Evolutionary conservation across 2,797 vertebrate species (phyloP).

Genomic region (Fistularia commersonii): DNA sequence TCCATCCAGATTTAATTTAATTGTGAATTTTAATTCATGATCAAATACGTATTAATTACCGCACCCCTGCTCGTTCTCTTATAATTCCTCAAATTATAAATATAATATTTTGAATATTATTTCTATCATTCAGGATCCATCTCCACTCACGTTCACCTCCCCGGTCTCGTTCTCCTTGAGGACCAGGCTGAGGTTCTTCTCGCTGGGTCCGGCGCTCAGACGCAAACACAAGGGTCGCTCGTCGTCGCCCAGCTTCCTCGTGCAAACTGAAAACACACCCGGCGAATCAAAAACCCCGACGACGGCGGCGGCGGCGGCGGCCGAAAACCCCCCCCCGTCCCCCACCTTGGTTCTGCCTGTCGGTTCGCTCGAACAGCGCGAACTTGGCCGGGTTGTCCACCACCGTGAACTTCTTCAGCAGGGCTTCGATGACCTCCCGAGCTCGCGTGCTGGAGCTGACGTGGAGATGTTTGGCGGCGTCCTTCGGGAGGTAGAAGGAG

Average conservation of each 20-base stretch:
- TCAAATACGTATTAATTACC: no score
- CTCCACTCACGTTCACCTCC: constrained; percentile 90
- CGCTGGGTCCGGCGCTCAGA: constrained; percentile 87
- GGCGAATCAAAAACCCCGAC: not conserved
- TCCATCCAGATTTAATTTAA: no score
- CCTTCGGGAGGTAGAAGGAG: constrained; percentile 97
- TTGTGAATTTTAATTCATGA: no score
- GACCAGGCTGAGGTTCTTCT: constrained; percentile 85
- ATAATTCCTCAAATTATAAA: no score
- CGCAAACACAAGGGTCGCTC: constrained; percentile 85
- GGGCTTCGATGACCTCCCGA: constrained; percentile 89
- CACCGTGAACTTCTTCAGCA: constrained; percentile 94
- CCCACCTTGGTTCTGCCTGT: constrained; percentile 90
- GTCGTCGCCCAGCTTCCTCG: constrained; percentile 84
- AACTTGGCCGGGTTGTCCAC: constrained; percentile 95
- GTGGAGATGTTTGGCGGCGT: constrained; percentile 90
- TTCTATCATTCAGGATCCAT: not conserved
- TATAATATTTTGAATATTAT: not conserved
- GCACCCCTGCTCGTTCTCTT: no score
- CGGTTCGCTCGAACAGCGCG: constrained; percentile 87
- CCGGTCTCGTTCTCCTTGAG: constrained; percentile 94
- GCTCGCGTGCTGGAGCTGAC: constrained; percentile 85
- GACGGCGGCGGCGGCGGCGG: no score
- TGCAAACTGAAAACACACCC: no score
- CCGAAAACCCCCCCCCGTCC: no score